Conservation (phyloP, 1,140 invertebrate genomes). For the Pinna nobilis region DNA sequence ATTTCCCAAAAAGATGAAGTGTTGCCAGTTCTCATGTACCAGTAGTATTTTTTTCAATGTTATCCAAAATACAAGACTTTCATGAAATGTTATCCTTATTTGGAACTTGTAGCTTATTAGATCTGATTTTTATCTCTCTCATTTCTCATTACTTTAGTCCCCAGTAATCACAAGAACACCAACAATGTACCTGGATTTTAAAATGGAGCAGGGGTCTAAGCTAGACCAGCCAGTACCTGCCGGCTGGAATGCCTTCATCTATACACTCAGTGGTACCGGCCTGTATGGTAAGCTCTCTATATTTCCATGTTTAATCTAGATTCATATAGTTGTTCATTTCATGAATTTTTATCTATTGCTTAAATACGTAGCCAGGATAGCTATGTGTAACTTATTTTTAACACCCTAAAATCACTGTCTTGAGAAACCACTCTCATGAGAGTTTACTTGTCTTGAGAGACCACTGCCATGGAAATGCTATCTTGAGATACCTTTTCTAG, state of each 20-base stretch:
- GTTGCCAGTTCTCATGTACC: too few species aligned
- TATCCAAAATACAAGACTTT: too few species aligned
- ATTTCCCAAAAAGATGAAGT: too few species aligned
- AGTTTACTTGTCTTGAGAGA: too few species aligned
- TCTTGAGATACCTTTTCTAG: too few species aligned
- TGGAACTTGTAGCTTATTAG: background rate
- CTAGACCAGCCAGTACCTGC: constrained; percentile 66
- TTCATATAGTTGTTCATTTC: background rate
- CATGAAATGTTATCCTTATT: too few species aligned
- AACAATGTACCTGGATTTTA: constrained; percentile 73
- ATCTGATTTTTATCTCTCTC: background rate
- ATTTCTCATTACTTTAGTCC: constrained; percentile 60
- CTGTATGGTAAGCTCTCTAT: constrained; percentile 63
- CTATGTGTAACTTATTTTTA: background rate
- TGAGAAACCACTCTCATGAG: too few species aligned
- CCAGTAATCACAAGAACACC: constrained; percentile 74
- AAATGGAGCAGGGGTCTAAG: constrained; percentile 60
- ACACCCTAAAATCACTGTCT: too few species aligned
- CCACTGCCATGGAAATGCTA: too few species aligned
- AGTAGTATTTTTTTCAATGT: too few species aligned
- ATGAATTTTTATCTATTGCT: background rate
- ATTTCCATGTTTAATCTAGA: background rate
- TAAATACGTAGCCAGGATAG: background rate
- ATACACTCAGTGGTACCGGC: constrained; percentile 67
- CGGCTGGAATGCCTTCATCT: constrained; percentile 73